phyloP scores from a whole-genome alignment of 2,113 vertebrate genomes.

The Eonycteris spelaea region DNA sequence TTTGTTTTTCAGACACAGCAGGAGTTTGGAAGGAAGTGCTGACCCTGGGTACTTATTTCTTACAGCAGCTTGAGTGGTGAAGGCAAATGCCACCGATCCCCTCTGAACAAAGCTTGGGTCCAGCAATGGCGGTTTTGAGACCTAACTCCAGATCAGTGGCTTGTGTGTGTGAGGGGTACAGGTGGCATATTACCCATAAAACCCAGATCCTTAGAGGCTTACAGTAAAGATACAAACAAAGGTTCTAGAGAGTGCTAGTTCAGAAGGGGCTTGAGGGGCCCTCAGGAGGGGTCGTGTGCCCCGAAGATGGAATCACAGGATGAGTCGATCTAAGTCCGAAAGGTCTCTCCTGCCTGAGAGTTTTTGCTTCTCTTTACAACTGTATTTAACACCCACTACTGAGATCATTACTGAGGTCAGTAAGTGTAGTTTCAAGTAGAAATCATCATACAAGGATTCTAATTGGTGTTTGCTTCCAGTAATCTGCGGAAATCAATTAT shows the following conservation, averaged over 20 bases:
- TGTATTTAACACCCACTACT: not conserved
- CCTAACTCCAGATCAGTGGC: no score
- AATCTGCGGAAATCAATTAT: not conserved
- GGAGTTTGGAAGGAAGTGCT: not conserved
- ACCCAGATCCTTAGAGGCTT: not conserved
- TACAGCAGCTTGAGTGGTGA: not conserved
- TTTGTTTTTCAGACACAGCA: constrained; percentile 14
- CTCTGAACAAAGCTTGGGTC: no score
- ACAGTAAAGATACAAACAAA: not conserved
- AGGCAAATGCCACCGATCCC: not conserved
- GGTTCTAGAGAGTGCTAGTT: not conserved
- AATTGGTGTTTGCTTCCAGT: not conserved
- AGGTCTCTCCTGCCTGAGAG: not conserved
- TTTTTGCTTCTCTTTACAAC: not conserved
- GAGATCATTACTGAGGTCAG: not conserved
- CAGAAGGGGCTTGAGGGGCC: not conserved
- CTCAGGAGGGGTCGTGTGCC: not conserved
- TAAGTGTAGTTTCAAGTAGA: not conserved
- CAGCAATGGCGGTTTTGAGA: no score
- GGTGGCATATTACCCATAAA: no score
- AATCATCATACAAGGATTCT: not conserved
- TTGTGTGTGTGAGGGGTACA: no score
- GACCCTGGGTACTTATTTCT: not conserved
- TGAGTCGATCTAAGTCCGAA: not conserved
- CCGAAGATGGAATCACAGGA: not conserved